phyloP scores from a whole-genome alignment of 2,888 invertebrate species.

The Drosophila testacea region DNA sequence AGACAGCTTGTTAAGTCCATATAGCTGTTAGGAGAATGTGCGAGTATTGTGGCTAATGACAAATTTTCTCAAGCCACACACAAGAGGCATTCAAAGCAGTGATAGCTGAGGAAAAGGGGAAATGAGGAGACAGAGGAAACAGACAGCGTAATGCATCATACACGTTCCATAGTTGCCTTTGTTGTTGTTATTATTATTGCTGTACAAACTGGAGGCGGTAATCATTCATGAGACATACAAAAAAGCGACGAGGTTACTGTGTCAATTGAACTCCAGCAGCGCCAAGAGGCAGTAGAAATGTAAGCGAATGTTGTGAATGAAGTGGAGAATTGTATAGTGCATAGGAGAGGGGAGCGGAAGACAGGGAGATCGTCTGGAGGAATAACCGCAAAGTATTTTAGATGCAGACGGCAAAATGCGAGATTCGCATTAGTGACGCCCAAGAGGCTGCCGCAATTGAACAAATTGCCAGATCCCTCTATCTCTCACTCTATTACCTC shows the following conservation, averaged over 20 bases:
- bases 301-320: neutral
- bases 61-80: constrained; percentile 60
- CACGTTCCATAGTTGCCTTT: constrained; percentile 13
- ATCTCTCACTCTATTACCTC: neutral
- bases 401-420: constrained; percentile 70
- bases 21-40: constrained; percentile 41
- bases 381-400: constrained; percentile 59
- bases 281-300: constrained; percentile 8
- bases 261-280: constrained; percentile 65
- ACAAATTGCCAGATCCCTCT: constrained; percentile 61
- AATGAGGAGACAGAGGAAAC: neutral
- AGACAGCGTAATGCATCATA: constrained; percentile 53
- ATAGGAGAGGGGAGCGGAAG: too few species aligned
- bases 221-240: constrained; percentile 61
- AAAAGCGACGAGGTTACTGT: constrained; percentile 74
- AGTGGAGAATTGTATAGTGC: neutral
- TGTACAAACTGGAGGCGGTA: constrained; percentile 62
- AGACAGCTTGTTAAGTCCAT: constrained; percentile 43
- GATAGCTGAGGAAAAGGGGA: neutral
- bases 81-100: constrained; percentile 32
- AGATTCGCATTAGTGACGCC: constrained; percentile 74
- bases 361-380: neutral
- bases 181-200: constrained; percentile 14
- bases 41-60: constrained; percentile 65
- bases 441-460: constrained; percentile 78